Conservation (phyloP, 2,888 invertebrate genomes). For the Rhabditoides inermis region DNA sequence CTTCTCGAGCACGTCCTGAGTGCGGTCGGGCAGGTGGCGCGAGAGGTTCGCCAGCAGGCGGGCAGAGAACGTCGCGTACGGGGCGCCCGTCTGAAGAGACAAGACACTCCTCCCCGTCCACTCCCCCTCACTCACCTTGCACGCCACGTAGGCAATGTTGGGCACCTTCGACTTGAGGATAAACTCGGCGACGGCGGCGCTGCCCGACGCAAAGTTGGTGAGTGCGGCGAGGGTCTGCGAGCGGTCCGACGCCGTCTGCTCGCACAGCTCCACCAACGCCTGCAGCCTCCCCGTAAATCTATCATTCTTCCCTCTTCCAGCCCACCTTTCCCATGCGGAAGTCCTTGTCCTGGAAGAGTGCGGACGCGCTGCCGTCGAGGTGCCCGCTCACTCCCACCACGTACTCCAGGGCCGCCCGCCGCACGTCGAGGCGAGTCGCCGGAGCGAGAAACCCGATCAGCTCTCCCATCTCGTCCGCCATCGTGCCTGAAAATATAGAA, state of each 20-base stretch:
- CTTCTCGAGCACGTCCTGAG: constrained; percentile 14
- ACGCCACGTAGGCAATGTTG: constrained; percentile 15
- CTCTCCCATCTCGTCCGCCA: too few species aligned
- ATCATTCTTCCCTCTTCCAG: neutral
- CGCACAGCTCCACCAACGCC: constrained; percentile 26
- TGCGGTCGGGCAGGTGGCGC: constrained; percentile 24
- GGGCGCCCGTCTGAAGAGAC: too few species aligned
- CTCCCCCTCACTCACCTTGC: constrained; percentile 8
- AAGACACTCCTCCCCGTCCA: too few species aligned
- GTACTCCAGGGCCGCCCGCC: constrained; percentile 27
- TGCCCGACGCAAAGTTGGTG: constrained; percentile 33
- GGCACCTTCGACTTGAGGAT: constrained; percentile 17
- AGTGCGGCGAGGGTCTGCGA: constrained; percentile 25
- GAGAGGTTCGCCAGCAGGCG: constrained; percentile 31
- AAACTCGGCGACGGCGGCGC: constrained; percentile 22
- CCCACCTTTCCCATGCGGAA: constrained; percentile 21
- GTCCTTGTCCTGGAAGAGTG: constrained; percentile 19
- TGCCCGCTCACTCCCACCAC: constrained; percentile 22
- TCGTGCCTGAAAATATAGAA: too few species aligned
- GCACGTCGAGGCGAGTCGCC: constrained; percentile 25
- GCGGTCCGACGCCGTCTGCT: constrained; percentile 26
- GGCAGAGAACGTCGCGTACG: constrained; percentile 14
- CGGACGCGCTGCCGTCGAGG: constrained; percentile 31
- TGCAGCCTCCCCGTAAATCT: constrained; percentile 1
- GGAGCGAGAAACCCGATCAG: too few species aligned